These are phyloP conservation scores for Drosophila arawakana DNA, from an alignment of 1,140 invertebrate genomes.

Conservation along the genomic window DNA sequence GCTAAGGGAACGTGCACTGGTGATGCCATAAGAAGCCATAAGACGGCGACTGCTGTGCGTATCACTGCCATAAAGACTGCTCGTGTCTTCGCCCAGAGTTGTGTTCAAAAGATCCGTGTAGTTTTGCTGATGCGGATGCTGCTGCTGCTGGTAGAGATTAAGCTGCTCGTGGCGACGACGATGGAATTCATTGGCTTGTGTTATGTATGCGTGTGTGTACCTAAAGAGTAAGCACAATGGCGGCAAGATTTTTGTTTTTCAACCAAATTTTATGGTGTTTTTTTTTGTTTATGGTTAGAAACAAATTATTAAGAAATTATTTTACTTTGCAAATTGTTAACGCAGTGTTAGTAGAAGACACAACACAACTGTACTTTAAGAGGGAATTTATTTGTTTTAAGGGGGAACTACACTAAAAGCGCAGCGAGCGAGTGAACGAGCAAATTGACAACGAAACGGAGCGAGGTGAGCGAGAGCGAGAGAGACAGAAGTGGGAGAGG, in stretches of 20 bases:
- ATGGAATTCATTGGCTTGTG: slow-evolving; percentile 84
- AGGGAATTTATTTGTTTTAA: slow-evolving; percentile 3
- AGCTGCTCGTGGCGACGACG: slow-evolving; percentile 76
- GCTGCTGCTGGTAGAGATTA: slow-evolving; percentile 59
- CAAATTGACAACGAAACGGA: slow-evolving; percentile 20
- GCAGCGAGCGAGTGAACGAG: slow-evolving; percentile 29
- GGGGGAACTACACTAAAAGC: slow-evolving; percentile 36
- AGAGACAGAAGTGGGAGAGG: slow-evolving; percentile 2
- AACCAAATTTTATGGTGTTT: slow-evolving; percentile 33
- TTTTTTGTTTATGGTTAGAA: slow-evolving; percentile 55
- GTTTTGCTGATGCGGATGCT: slow-evolving; percentile 47
- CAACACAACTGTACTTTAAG: slow-evolving; percentile 29
- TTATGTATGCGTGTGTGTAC: slow-evolving; percentile 84
- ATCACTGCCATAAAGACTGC: slow-evolving; percentile 61
- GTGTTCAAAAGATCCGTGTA: slow-evolving; percentile 62
- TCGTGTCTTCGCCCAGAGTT: slow-evolving; percentile 65
- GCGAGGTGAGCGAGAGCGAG: slow-evolving; percentile 22
- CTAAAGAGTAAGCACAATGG: slow-evolving; percentile 66
- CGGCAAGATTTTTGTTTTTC: slow-evolving; percentile 28
- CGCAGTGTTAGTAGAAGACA: slow-evolving; percentile 42
- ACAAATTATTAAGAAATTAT: slow-evolving; percentile 44
- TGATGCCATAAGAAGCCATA: slow-evolving; percentile 31
- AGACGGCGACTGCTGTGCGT: slow-evolving; percentile 39
- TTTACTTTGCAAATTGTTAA: not conserved
- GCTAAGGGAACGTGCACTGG: slow-evolving; percentile 68